Conservation (phyloP, 2,888 invertebrate species). For the Philereme vetulata region DNA sequence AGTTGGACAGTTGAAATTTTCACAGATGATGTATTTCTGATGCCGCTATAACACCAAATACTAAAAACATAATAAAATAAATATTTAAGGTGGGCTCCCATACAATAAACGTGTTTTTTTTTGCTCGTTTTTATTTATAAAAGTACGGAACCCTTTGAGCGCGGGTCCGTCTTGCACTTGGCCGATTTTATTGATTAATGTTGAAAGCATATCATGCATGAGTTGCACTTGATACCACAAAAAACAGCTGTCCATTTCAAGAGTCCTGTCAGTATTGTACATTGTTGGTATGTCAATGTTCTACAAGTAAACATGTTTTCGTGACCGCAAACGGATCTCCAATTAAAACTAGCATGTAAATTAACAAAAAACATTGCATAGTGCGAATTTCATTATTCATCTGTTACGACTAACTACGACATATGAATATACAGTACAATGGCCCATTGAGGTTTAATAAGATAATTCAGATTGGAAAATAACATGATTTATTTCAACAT, state of each 20-base stretch:
- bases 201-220: too few relatives aligned
- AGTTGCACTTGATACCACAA: background rate
- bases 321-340: constrained; percentile 20
- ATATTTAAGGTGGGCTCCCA: too few relatives aligned
- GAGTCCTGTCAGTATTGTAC: background rate
- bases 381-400: constrained; percentile 17
- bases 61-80: too few relatives aligned
- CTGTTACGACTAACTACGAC: constrained; percentile 14
- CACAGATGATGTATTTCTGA: too few relatives aligned
- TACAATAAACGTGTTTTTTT: too few relatives aligned
- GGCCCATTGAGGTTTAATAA: constrained; percentile 16
- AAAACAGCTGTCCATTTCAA: background rate
- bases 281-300: background rate
- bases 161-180: too few relatives aligned
- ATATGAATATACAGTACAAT: constrained; percentile 18
- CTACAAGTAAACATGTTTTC: background rate
- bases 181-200: too few relatives aligned
- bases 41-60: too few relatives aligned
- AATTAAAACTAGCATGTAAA: constrained; percentile 21
- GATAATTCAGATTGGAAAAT: constrained; percentile 9
- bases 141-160: too few relatives aligned
- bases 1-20: too few relatives aligned
- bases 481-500: constrained; percentile 9
- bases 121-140: too few relatives aligned
- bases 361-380: constrained; percentile 23